Evolutionary conservation across 2,113 vertebrate species (phyloP).

Genomic region (Podarcis raffonei): DNA sequence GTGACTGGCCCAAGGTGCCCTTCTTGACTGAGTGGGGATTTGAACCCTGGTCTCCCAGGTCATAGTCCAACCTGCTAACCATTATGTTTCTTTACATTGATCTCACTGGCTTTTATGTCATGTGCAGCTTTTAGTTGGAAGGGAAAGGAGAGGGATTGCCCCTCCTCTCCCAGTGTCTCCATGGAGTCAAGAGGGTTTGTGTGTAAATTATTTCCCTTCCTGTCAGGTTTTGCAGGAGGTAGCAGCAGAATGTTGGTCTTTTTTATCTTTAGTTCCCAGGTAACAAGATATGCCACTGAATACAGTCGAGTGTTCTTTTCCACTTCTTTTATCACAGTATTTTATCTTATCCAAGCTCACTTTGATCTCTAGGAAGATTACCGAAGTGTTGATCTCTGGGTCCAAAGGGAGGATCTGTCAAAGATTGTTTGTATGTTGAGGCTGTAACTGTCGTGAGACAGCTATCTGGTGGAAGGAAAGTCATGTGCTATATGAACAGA

Average conservation of each 20-base stretch:
- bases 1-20: no score
- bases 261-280: neutral
- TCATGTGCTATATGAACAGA: neutral
- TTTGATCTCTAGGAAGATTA: neutral
- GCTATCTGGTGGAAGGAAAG: slow-evolving; percentile 4
- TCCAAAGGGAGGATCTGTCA: neutral
- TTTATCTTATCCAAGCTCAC: neutral
- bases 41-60: no score
- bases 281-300: neutral
- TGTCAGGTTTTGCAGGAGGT: neutral
- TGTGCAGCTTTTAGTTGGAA: neutral
- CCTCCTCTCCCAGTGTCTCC: neutral
- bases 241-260: neutral
- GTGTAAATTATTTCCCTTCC: neutral
- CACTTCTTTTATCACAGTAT: neutral
- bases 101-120: neutral
- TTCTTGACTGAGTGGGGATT: no score
- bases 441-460: neutral
- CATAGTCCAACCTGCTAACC: no score
- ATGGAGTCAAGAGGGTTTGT: neutral
- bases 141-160: neutral
- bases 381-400: neutral
- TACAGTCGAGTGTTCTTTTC: neutral
- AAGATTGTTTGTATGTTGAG: neutral
- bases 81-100: neutral